A percentile compares a stretch with the other conserved stretches of the same genome.
Evolutionary conservation across 2,797 vertebrate genomes (phyloP).

Genomic region (Balearica regulorum): DNA sequence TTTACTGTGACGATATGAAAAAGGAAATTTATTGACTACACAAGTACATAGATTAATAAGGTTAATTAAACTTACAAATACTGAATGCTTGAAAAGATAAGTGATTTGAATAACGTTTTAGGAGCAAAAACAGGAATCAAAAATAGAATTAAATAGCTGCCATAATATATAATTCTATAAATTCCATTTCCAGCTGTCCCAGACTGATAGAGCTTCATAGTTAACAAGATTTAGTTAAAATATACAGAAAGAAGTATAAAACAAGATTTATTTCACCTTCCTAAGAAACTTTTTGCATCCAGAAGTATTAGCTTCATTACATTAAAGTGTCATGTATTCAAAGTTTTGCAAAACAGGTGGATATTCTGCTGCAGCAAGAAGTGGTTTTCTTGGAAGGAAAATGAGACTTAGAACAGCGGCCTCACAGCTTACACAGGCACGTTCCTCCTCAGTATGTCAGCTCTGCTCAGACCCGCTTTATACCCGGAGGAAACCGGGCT

Average conservation of each 20-base stretch:
- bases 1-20: neutral
- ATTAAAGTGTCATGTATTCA: neutral
- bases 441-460: neutral
- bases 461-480: neutral
- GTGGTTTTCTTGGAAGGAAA: neutral
- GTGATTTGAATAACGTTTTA: conserved; percentile 13
- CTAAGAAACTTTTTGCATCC: neutral
- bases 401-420: neutral
- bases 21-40: conserved; percentile 25
- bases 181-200: conserved; percentile 13
- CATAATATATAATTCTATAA: neutral
- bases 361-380: neutral
- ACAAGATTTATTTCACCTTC: neutral
- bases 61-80: conserved; percentile 56
- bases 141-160: neutral
- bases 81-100: neutral
- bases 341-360: neutral
- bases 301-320: neutral
- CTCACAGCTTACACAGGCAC: neutral
- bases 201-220: neutral
- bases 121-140: neutral
- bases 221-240: neutral
- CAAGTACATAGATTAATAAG: conserved; percentile 7
- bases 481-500: neutral
- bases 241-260: neutral